Evolutionary conservation across 2,113 vertebrate species (phyloP).

Genomic region (Columba livia): DNA sequence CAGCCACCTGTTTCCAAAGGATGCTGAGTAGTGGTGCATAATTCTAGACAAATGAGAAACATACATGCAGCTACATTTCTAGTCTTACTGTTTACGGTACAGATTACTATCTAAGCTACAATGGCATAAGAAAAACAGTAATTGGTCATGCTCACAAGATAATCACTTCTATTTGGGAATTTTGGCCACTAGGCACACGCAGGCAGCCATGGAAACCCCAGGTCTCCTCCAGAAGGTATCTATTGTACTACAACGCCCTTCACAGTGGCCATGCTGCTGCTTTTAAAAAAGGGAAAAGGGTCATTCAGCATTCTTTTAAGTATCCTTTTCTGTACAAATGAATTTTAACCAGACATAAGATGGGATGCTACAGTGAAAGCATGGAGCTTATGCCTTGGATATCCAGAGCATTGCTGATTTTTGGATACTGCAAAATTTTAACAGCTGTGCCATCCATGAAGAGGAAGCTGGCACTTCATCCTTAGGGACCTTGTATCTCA

Average conservation of each 20-base stretch:
- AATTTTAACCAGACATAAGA: neutral
- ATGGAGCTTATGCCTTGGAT: neutral
- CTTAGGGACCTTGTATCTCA: neutral
- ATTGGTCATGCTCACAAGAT: neutral
- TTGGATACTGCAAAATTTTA: neutral
- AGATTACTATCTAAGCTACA: neutral
- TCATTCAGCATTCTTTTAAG: neutral
- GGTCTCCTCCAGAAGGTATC: neutral
- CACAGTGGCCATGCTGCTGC: neutral
- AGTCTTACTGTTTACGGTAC: neutral
- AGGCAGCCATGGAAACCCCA: neutral
- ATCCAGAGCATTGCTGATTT: neutral
- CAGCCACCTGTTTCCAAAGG: neutral
- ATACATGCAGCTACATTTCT: neutral
- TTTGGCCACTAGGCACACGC: rapidly evolving
- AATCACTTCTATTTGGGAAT: neutral
- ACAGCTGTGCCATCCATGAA: neutral
- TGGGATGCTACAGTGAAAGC: neutral
- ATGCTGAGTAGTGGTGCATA: neutral
- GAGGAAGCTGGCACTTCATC: neutral
- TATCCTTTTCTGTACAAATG: neutral
- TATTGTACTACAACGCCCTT: neutral
- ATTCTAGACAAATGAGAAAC: neutral
- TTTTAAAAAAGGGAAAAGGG: neutral
- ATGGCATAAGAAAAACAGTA: neutral